Percentiles rank a stretch among this genome's conserved stretches.
These are phyloP conservation scores for Enhydra lutris DNA, from an alignment of 2,113 vertebrate genomes.

Conservation along the genomic window DNA sequence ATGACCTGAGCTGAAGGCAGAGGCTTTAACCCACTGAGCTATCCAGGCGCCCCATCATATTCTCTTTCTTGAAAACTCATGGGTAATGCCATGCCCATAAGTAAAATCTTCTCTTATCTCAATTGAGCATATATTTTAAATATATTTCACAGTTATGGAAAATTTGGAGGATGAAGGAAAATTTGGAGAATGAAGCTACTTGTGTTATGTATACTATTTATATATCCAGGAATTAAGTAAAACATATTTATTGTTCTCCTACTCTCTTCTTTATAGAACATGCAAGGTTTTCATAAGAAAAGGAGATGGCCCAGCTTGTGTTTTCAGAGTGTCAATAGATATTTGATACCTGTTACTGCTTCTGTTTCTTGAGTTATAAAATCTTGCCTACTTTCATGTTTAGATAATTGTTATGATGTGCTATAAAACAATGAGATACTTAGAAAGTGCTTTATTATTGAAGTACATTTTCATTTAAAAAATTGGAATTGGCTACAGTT, in stretches of 20 bases:
- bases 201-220: neutral
- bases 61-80: neutral
- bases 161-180: neutral
- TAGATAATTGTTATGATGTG: neutral
- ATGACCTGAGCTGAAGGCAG: too few species aligned
- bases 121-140: neutral
- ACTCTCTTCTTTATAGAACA: neutral
- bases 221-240: neutral
- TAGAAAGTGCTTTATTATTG: neutral
- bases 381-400: neutral
- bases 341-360: neutral
- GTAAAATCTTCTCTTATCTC: neutral
- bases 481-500: neutral
- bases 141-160: neutral
- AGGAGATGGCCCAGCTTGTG: neutral
- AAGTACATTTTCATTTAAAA: neutral
- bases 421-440: neutral
- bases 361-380: neutral
- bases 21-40: too few species aligned
- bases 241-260: neutral
- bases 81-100: neutral
- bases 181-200: neutral
- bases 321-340: neutral
- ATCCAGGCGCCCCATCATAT: neutral
- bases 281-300: neutral